Evolutionary conservation across 2,113 vertebrate genomes (phyloP).

Genomic region (Vulpes vulpes): DNA sequence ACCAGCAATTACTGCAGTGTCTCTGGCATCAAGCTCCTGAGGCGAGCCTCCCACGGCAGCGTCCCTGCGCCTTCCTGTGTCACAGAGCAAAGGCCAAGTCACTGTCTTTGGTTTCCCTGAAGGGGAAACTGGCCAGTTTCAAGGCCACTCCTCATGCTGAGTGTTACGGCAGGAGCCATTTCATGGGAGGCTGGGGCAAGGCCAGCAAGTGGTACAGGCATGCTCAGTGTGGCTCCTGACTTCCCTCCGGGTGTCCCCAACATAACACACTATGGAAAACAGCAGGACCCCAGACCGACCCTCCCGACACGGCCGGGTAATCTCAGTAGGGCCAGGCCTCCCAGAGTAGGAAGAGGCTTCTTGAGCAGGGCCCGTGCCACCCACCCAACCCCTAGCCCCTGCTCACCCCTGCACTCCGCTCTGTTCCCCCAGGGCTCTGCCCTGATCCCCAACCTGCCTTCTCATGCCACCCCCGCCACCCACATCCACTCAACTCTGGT

Average conservation of each 20-base stretch:
- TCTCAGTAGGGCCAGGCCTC: neutral
- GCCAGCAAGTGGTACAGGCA: accelerated
- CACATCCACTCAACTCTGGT: neutral
- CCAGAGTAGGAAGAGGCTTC: neutral
- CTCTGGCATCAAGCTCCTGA: neutral
- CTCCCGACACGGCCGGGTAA: neutral
- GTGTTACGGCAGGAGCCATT: neutral
- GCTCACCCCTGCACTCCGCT: accelerated
- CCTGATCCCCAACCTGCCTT: neutral
- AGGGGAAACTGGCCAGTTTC: neutral
- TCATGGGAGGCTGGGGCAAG: neutral
- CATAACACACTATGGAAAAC: neutral
- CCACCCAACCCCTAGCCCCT: neutral
- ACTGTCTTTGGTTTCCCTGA: neutral
- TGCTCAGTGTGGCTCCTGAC: neutral
- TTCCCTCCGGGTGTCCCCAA: neutral
- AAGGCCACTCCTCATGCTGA: neutral
- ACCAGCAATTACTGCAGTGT: neutral
- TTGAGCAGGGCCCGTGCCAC: neutral
- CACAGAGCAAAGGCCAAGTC: neutral
- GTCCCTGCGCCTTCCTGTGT: neutral
- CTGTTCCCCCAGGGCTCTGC: neutral
- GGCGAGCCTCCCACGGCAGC: neutral
- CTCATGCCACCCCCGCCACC: neutral
- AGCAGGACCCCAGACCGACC: neutral